phyloP scores from a whole-genome alignment of 2,113 vertebrate species.

The Anhinga anhinga region DNA sequence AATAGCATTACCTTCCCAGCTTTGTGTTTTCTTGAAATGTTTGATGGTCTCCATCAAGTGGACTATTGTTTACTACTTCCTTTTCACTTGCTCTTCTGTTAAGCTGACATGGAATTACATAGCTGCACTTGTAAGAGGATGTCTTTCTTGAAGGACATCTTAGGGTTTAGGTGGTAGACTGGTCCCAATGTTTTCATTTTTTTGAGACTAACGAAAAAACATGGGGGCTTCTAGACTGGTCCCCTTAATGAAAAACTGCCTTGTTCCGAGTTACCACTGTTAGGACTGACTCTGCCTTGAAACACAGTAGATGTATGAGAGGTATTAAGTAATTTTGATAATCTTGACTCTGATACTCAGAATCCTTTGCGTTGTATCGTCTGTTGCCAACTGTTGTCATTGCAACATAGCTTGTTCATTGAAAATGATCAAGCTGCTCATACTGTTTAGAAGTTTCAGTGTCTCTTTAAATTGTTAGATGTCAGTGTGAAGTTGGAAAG shows the following conservation, averaged over 20 bases:
- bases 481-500: background rate
- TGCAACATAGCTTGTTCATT: background rate
- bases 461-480: background rate
- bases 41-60: background rate
- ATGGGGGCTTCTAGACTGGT: fast-evolving
- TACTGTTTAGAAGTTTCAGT: background rate
- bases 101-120: background rate
- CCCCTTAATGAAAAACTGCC: background rate
- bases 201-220: background rate
- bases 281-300: background rate
- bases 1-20: background rate
- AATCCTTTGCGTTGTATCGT: background rate
- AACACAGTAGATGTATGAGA: background rate
- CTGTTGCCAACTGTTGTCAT: background rate
- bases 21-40: background rate
- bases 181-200: background rate
- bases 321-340: background rate
- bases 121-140: background rate
- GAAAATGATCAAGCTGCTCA: background rate
- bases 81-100: background rate
- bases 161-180: background rate
- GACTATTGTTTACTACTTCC: background rate
- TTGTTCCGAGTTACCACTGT: background rate
- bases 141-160: background rate
- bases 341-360: background rate